phyloP scores from a whole-genome alignment of 2,888 invertebrate genomes.

The Pyrrhia umbra region DNA sequence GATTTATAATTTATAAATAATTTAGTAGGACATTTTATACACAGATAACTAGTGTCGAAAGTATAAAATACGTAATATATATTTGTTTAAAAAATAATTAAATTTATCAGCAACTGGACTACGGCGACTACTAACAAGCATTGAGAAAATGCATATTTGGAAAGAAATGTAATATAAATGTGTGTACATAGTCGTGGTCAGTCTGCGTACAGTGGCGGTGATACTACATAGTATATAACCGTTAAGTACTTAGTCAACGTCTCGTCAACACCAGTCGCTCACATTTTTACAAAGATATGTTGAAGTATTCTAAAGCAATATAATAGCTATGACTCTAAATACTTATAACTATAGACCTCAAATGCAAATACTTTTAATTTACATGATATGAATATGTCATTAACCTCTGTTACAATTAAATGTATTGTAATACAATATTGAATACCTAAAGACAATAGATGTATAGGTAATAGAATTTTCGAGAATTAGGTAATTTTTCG shows the following conservation, averaged over 20 bases:
- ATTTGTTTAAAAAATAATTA: conserved; percentile 70
- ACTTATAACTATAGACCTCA: conserved; percentile 90
- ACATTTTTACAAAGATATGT: conserved; percentile 88
- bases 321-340: conserved; percentile 89
- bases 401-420: conserved; percentile 87
- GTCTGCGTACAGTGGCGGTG: conserved; percentile 80
- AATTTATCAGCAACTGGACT: conserved; percentile 73
- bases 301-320: conserved; percentile 90
- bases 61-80: conserved; percentile 78
- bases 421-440: conserved; percentile 73
- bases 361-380: conserved; percentile 90
- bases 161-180: conserved; percentile 72
- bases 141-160: conserved; percentile 85
- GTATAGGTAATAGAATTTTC: conserved; percentile 63
- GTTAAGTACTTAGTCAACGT: conserved; percentile 66
- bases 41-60: conserved; percentile 80
- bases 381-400: conserved; percentile 90
- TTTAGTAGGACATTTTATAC: conserved; percentile 86
- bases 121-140: conserved; percentile 77
- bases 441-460: conserved; percentile 81
- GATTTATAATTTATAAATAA: conserved; percentile 88
- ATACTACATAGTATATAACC: conserved; percentile 70
- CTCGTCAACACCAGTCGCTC: conserved; percentile 80
- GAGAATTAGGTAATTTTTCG: conserved; percentile 53
- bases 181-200: conserved; percentile 75